phyloP scores from a whole-genome alignment of 2,113 vertebrate genomes.

The Tetrao urogallus region DNA sequence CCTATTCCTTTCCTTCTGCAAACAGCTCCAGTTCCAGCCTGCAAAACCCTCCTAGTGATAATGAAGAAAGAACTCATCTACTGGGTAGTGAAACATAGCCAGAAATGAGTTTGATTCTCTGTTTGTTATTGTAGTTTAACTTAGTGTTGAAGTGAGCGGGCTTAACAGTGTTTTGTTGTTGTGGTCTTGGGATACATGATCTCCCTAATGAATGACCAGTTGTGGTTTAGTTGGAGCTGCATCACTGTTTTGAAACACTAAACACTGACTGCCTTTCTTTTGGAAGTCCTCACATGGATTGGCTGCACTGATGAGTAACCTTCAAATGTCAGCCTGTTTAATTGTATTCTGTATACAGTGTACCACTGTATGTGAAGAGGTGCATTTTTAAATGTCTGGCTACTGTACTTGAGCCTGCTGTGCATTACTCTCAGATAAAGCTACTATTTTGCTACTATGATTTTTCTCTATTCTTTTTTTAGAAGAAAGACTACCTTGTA shows the following conservation, averaged over 20 bases:
- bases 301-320: background rate
- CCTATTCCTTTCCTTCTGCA: background rate
- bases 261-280: constrained; percentile 29
- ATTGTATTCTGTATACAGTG: background rate
- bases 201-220: background rate
- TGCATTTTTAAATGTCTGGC: background rate
- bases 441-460: constrained; percentile 31
- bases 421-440: background rate
- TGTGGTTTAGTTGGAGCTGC: background rate
- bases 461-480: constrained; percentile 48
- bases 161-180: constrained; percentile 11
- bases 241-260: background rate
- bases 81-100: constrained; percentile 57
- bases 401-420: background rate
- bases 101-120: background rate
- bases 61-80: constrained; percentile 72
- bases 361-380: background rate
- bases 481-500: background rate
- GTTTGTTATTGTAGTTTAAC: background rate
- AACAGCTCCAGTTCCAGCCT: constrained; percentile 67
- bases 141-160: background rate
- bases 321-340: background rate
- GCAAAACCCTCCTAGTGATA: constrained; percentile 19
- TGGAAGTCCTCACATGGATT: background rate
- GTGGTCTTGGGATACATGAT: background rate